Evolutionary conservation across 2,797 vertebrate genomes (phyloP).

Genomic region (Rhinatrema bivittatum): DNA sequence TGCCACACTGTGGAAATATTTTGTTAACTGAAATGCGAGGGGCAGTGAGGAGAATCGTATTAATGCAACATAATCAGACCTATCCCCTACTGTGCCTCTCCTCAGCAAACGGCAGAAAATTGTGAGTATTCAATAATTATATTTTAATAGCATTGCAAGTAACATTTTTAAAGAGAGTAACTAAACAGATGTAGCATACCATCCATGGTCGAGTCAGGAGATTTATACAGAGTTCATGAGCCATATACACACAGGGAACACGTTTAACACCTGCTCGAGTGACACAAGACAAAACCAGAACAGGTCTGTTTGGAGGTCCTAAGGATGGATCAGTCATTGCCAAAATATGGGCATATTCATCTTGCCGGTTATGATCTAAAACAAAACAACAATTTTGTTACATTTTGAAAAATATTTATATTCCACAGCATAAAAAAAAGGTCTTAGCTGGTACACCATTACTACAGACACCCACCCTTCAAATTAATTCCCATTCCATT

Average conservation of each 20-base stretch:
- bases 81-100: too few species aligned
- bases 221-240: constrained; percentile 70
- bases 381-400: constrained; percentile 1
- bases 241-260: constrained; percentile 76
- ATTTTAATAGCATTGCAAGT: background rate
- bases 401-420: too few species aligned
- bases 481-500: too few species aligned
- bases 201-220: constrained; percentile 76
- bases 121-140: background rate
- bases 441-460: too few species aligned
- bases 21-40: too few species aligned
- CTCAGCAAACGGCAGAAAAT: too few species aligned
- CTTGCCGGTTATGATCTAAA: constrained; percentile 48
- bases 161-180: background rate
- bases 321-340: constrained; percentile 67
- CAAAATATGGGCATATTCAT: constrained; percentile 69
- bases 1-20: too few species aligned
- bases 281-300: constrained; percentile 82
- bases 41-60: too few species aligned
- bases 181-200: constrained; percentile 49
- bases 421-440: too few species aligned
- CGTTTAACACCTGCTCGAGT: constrained; percentile 54
- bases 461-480: too few species aligned
- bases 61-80: too few species aligned
- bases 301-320: constrained; percentile 59